Conservation (phyloP, 2,888 invertebrate genomes). For the Ichneumoninae sp. region DNA sequence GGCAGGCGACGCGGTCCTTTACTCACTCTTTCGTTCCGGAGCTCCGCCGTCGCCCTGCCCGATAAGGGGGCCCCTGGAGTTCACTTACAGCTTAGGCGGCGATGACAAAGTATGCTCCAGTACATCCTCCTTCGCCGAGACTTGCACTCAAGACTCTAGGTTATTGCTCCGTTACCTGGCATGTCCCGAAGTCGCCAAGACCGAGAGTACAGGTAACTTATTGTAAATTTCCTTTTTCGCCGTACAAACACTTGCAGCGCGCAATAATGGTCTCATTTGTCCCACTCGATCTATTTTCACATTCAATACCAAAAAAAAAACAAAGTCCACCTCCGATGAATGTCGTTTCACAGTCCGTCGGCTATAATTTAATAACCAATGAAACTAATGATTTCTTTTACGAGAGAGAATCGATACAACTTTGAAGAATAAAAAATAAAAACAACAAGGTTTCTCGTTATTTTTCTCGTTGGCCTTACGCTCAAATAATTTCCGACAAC, state of each 20-base stretch:
- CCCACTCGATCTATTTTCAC: background rate
- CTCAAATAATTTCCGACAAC: slow-evolving; percentile 29
- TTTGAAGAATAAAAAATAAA: background rate
- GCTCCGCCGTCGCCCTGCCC: slow-evolving; percentile 91
- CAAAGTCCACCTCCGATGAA: background rate
- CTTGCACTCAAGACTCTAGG: slow-evolving; percentile 93
- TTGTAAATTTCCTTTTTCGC: background rate
- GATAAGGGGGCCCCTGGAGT: slow-evolving; percentile 92
- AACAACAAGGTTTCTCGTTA: slow-evolving; percentile 19
- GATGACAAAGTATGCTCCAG: slow-evolving; percentile 89
- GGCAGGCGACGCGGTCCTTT: slow-evolving; percentile 90
- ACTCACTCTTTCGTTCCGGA: slow-evolving; percentile 90
- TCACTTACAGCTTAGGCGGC: slow-evolving; percentile 91
- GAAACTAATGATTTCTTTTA: slow-evolving; percentile 7
- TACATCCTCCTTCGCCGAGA: slow-evolving; percentile 92
- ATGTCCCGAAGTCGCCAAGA: slow-evolving; percentile 91
- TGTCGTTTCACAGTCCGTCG: background rate
- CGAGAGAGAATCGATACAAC: background rate
- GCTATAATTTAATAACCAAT: slow-evolving; percentile 13
- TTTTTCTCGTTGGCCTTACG: slow-evolving; percentile 11
- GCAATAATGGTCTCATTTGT: background rate
- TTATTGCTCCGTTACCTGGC: slow-evolving; percentile 93
- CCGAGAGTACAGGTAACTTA: slow-evolving; percentile 90
- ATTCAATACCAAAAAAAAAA: background rate
- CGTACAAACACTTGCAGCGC: background rate